phyloP scores from a whole-genome alignment of 2,888 invertebrate genomes.

The Calameuta filiformis region DNA sequence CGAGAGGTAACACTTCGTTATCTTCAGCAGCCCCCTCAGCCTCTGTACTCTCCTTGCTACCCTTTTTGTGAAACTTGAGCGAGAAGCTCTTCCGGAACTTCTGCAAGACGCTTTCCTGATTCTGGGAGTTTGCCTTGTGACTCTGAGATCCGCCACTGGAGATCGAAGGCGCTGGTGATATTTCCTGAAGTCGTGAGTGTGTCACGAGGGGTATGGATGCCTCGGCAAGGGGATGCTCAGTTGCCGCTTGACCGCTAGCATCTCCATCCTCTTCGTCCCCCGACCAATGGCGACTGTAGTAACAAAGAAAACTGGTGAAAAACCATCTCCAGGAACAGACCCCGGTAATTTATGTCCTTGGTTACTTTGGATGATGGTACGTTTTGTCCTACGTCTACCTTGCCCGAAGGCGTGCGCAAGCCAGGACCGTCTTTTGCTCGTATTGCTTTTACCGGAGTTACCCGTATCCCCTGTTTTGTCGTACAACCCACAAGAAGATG shows the following conservation, averaged over 20 bases:
- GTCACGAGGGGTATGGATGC: constrained; percentile 52
- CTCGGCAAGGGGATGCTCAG: constrained; percentile 57
- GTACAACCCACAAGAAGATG: not conserved
- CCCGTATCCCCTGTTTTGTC: not conserved
- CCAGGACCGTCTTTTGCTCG: not conserved
- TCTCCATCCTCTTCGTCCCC: constrained; percentile 46
- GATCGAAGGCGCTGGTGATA: constrained; percentile 24
- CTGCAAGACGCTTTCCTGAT: constrained; percentile 73
- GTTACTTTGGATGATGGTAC: not conserved
- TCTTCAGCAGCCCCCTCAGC: constrained; percentile 63
- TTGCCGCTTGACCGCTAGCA: constrained; percentile 32
- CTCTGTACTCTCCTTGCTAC: constrained; percentile 67
- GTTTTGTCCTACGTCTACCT: not conserved
- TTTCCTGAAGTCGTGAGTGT: constrained; percentile 50
- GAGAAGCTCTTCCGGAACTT: constrained; percentile 80
- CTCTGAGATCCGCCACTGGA: constrained; percentile 35
- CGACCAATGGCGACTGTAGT: constrained; percentile 54
- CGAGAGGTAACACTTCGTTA: constrained; percentile 50
- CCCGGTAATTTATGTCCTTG: not conserved
- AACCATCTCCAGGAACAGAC: not conserved
- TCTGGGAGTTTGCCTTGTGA: constrained; percentile 36
- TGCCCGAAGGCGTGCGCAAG: not conserved
- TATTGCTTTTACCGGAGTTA: not conserved
- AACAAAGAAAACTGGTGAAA: constrained; percentile 5
- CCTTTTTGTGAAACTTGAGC: constrained; percentile 70